Evolutionary conservation across 1,140 invertebrate genomes (phyloP).

Genomic region (Coelopa frigida): DNA sequence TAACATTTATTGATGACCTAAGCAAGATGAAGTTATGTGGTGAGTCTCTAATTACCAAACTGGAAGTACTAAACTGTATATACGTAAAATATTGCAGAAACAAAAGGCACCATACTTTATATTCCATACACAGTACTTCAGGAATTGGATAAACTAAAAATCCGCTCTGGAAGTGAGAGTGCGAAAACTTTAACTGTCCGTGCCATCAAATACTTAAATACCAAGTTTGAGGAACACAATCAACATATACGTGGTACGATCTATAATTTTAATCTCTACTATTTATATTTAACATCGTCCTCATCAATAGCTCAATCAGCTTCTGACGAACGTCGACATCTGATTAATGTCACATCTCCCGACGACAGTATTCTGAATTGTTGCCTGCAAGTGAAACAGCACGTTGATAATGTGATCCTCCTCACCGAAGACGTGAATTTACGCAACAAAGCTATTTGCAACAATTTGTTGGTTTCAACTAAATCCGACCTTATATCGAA

Average conservation of each 20-base stretch:
- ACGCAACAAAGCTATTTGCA: constrained; percentile 35
- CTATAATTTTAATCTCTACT: not conserved
- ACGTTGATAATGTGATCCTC: constrained; percentile 27
- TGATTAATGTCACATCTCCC: constrained; percentile 27
- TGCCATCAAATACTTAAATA: constrained; percentile 35
- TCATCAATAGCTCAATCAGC: constrained; percentile 30
- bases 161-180: constrained; percentile 5
- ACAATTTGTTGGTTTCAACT: constrained; percentile 22
- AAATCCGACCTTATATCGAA: constrained; percentile 23
- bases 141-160: constrained; percentile 36
- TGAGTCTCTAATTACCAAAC: too few relatives aligned
- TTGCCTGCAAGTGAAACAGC: constrained; percentile 30
- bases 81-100: constrained; percentile 10
- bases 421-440: constrained; percentile 37
- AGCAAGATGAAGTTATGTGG: constrained; percentile 16
- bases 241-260: constrained; percentile 28
- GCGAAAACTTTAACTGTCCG: constrained; percentile 18
- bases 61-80: not conserved
- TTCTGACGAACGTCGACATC: constrained; percentile 21
- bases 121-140: constrained; percentile 27
- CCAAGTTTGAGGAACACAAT: constrained; percentile 24
- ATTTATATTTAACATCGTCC: not conserved
- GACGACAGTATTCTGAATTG: constrained; percentile 41
- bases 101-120: constrained; percentile 20
- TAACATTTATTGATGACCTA: constrained; percentile 23